Evolutionary conservation across 30 jellyfish, hydroid and myxozoan species (phyloP).

Genomic region (Sanderia malayensis): DNA sequence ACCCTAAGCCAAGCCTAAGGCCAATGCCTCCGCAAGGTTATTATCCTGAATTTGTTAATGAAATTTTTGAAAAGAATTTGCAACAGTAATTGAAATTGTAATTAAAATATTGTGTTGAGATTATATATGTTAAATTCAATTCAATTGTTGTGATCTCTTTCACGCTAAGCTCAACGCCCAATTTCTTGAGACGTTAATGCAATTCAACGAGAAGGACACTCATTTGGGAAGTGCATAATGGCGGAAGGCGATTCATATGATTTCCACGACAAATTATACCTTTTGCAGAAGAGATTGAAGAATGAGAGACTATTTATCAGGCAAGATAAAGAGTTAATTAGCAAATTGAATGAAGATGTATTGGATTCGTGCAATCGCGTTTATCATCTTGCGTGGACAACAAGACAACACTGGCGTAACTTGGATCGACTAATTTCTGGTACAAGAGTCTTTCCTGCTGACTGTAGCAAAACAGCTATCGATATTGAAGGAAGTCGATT

Average conservation of each 20-base stretch:
- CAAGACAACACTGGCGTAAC: constrained; percentile 91
- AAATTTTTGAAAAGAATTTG: too few relatives aligned
- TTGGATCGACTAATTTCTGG: constrained; percentile 78
- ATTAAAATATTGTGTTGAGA: too few relatives aligned
- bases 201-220: too few relatives aligned
- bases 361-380: constrained; percentile 59
- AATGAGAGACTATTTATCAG: constrained; percentile 80
- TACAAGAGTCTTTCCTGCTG: constrained; percentile 77
- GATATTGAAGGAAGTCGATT: constrained; percentile 58
- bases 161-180: too few relatives aligned
- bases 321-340: constrained; percentile 80
- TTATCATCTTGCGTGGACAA: constrained; percentile 81
- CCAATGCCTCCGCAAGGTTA: too few relatives aligned
- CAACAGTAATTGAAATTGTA: too few relatives aligned
- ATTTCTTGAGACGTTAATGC: too few relatives aligned
- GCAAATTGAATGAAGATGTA: constrained; percentile 66
- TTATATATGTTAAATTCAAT: too few relatives aligned
- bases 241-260: neutral
- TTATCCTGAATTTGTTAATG: too few relatives aligned
- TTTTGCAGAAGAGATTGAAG: constrained; percentile 72
- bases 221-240: too few relatives aligned
- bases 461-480: constrained; percentile 80
- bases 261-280: constrained; percentile 20
- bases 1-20: too few relatives aligned
- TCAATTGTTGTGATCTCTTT: too few relatives aligned